Evolutionary conservation across 2,888 invertebrate species (phyloP).

Genomic region (Psylliodes chrysocephalus): DNA sequence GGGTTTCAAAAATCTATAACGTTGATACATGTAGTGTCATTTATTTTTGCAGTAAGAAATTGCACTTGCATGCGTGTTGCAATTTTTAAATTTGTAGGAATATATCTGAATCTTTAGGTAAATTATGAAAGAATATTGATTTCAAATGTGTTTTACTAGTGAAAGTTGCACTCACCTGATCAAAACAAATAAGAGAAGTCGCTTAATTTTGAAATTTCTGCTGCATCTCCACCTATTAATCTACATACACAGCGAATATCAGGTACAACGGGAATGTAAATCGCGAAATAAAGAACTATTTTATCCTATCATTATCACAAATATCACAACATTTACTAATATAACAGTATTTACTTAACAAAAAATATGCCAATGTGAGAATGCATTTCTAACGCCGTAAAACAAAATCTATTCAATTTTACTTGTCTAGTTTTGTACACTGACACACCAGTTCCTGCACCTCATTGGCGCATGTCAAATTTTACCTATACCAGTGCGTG

Average conservation of each 20-base stretch:
- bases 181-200: constrained; percentile 39
- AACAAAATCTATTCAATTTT: constrained; percentile 58
- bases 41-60: neutral
- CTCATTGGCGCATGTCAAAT: constrained; percentile 54
- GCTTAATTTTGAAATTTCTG: constrained; percentile 39
- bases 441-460: constrained; percentile 53
- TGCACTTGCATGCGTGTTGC: neutral
- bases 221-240: constrained; percentile 47
- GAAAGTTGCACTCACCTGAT: constrained; percentile 48
- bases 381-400: constrained; percentile 55
- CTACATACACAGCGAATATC: constrained; percentile 52
- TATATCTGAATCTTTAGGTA: neutral
- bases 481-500: constrained; percentile 46
- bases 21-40: neutral
- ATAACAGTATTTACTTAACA: constrained; percentile 42
- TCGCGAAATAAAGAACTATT: constrained; percentile 43
- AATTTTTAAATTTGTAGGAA: neutral
- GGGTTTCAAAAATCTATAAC: constrained; percentile 3
- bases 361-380: constrained; percentile 52
- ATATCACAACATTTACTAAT: constrained; percentile 58
- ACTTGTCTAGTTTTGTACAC: constrained; percentile 53
- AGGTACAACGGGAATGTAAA: constrained; percentile 53
- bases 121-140: neutral
- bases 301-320: constrained; percentile 59
- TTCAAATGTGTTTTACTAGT: constrained; percentile 13